These are phyloP conservation scores for Scopus umbretta DNA, from an alignment of 2,113 vertebrate genomes.

Conservation along the genomic window DNA sequence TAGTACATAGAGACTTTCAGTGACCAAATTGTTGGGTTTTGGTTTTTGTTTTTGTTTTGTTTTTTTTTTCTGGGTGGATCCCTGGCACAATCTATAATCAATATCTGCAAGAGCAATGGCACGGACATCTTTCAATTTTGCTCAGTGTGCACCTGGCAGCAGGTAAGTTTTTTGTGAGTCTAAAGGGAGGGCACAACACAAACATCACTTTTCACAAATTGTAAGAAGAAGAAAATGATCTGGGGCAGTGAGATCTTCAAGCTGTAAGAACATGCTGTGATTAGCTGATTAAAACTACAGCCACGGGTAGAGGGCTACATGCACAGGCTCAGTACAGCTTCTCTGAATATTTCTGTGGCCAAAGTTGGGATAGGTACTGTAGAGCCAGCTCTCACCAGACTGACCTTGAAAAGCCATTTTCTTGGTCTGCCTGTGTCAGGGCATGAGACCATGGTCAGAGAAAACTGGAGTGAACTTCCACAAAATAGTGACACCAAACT, in stretches of 20 bases:
- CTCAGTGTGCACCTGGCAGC: not conserved
- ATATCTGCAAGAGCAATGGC: not conserved
- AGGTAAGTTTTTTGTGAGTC: not conserved
- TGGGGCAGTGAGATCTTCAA: not conserved
- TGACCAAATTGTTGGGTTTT: too few relatives aligned
- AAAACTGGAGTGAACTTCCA: not conserved
- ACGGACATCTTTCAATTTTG: not conserved
- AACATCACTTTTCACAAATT: not conserved
- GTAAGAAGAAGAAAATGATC: not conserved
- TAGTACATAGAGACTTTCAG: not conserved
- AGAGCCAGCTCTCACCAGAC: not conserved
- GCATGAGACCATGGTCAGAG: not conserved
- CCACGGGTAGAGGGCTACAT: not conserved
- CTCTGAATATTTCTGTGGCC: not conserved
- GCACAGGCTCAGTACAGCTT: not conserved
- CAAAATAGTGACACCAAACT: not conserved
- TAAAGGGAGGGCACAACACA: not conserved
- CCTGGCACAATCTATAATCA: too few relatives aligned
- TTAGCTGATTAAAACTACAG: not conserved
- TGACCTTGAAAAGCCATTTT: not conserved
- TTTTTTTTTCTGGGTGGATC: not conserved
- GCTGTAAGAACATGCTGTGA: not conserved
- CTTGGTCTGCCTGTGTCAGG: not conserved
- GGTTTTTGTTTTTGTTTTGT: too few relatives aligned
- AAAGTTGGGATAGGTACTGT: not conserved